Evolutionary conservation across 2,888 invertebrate genomes (phyloP), one percentile per base, ranked within the genome.

Genomic region (Macaria liturata): DNA sequence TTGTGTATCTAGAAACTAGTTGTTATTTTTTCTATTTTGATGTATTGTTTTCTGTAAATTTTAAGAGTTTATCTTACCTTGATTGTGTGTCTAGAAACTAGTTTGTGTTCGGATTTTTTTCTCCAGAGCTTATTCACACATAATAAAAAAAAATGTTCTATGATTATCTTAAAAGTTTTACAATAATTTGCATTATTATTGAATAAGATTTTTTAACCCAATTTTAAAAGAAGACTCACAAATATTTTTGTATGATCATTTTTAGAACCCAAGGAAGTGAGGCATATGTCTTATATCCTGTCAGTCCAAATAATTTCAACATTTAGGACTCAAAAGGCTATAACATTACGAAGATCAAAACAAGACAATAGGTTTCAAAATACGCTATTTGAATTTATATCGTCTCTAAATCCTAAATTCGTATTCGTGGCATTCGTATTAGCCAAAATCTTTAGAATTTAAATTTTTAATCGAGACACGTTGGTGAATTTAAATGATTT

Each of bases 391-490:
- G 79, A 77, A 78, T 78, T 61, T 65, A 62, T 69, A 78, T 65
- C 34, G 61, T 34, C 57, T 54, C 64, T 67, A 80, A 75, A 76
- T 63, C 9, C 32, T 63, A 70, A 77, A 82, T 84, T 75, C 53
- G 81, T 84, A 88, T 88, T 87, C 87, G 54, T 81, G 73, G 65
- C 80, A 74, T 68, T 65, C 57, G 78, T 80, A 86, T 86, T 84
- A 84, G 84, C 84, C 73, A 86, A 88, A 87, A 86, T 86, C 77
- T 80, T 76, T 67, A 67, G 71, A 79, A 88, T 86, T 84, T 82
- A 66, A 81, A 88, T 74, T 81, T 80, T 70, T 71, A 76, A 77
- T 73, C 65, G 62, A 54, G 60, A 50, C 60, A 57, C 49, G 54
- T 59, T 52, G 56, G 46, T 57, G 85, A 72, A 86, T 86, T 72